These are phyloP conservation scores for Oncopeltus fasciatus DNA, from an alignment of 1,140 invertebrate species.

Conservation along the genomic window DNA sequence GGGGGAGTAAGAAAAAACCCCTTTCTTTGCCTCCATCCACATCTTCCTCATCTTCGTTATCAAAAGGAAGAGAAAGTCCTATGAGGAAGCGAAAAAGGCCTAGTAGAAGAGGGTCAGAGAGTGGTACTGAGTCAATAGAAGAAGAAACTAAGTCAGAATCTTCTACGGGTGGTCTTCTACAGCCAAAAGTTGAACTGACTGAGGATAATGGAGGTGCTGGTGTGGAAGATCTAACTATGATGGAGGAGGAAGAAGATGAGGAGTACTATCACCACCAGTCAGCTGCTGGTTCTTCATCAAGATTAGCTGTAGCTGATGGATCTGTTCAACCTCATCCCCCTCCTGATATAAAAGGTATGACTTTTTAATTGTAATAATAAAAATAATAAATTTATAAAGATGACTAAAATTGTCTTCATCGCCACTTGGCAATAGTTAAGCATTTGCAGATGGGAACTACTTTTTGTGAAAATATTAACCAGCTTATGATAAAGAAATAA, in stretches of 20 bases:
- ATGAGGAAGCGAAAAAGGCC: neutral
- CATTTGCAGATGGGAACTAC: too few species aligned
- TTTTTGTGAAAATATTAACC: too few species aligned
- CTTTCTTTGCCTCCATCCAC: neutral
- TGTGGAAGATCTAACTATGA: neutral
- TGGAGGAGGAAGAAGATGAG: neutral
- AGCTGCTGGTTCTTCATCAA: neutral
- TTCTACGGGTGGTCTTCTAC: neutral
- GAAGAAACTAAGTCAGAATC: neutral
- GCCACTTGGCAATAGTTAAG: too few species aligned
- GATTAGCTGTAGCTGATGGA: neutral
- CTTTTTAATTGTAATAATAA: neutral
- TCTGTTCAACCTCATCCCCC: neutral
- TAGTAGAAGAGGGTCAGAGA: neutral
- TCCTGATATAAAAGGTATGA: neutral
- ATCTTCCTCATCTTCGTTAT: neutral
- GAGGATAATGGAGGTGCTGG: conserved; percentile 2
- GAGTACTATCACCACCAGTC: neutral
- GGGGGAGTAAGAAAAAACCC: neutral
- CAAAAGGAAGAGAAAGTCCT: neutral
- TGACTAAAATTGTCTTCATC: too few species aligned
- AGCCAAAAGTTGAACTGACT: neutral
- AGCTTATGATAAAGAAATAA: too few species aligned
- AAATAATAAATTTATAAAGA: neutral
- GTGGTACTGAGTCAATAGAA: neutral